Percentiles rank a stretch among this genome's conserved stretches.
Evolutionary conservation across 2,797 vertebrate genomes (phyloP).

Genomic region (Chloroceryle inda): DNA sequence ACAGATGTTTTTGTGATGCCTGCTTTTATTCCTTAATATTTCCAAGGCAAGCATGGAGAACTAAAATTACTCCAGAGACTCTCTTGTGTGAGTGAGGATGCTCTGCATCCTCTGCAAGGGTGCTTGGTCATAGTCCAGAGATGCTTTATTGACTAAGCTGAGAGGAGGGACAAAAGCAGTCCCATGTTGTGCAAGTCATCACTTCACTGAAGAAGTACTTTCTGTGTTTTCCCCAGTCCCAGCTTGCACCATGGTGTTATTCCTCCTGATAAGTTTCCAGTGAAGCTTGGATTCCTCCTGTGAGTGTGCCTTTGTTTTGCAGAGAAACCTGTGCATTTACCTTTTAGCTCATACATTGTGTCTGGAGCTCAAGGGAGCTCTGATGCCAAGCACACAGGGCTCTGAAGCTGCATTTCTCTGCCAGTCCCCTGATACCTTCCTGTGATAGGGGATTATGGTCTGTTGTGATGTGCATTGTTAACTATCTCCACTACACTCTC

Average conservation of each 20-base stretch:
- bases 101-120: not conserved
- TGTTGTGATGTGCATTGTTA: not conserved
- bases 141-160: not conserved
- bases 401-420: not conserved
- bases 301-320: not conserved
- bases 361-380: not conserved
- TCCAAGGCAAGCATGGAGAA: not conserved
- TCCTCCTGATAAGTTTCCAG: not conserved
- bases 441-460: fast-evolving
- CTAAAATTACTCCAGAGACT: not conserved
- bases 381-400: not conserved
- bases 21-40: not conserved
- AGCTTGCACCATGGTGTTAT: not conserved
- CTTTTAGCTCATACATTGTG: not conserved
- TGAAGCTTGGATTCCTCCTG: not conserved
- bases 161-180: not conserved
- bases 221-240: not conserved
- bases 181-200: not conserved
- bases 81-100: not conserved
- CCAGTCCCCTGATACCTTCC: not conserved
- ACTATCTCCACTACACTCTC: not conserved
- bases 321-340: not conserved
- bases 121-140: not conserved
- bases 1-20: not conserved
- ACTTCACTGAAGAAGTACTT: not conserved